These are phyloP conservation scores for Napeogenes inachia DNA, from an alignment of 2,888 invertebrate genomes.

Conservation along the genomic window DNA sequence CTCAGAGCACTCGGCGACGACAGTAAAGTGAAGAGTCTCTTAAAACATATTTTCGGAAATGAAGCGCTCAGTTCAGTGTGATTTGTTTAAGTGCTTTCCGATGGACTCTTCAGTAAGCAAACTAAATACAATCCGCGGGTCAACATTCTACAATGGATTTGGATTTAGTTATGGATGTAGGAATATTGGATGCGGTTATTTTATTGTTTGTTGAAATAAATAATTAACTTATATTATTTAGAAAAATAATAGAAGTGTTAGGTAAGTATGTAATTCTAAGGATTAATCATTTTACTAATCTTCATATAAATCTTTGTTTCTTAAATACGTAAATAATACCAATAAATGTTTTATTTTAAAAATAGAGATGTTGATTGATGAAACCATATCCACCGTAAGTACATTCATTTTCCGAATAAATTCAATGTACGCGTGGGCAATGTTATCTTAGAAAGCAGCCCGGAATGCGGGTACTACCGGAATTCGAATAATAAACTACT, in stretches of 20 bases:
- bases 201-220: no score
- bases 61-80: conserved; percentile 47
- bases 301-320: no score
- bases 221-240: no score
- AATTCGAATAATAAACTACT: conserved; percentile 55
- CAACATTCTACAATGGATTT: conserved; percentile 35
- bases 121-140: conserved; percentile 39
- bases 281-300: no score
- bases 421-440: conserved; percentile 41
- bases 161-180: conserved; percentile 11
- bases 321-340: no score
- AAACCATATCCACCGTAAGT: conserved; percentile 29
- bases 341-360: no score
- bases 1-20: conserved; percentile 24
- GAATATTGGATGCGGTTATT: conserved; percentile 20
- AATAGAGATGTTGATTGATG: no score
- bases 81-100: conserved; percentile 37
- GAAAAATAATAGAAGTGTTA: no score
- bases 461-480: conserved; percentile 66
- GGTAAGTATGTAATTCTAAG: no score
- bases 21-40: conserved; percentile 38
- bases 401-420: conserved; percentile 34
- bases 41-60: conserved; percentile 53
- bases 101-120: conserved; percentile 37
- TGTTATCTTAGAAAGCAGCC: conserved; percentile 64